Base-by-base conservation (phyloP, 2,113 vertebrate species). In the Gadus chalcogrammus region DNA sequence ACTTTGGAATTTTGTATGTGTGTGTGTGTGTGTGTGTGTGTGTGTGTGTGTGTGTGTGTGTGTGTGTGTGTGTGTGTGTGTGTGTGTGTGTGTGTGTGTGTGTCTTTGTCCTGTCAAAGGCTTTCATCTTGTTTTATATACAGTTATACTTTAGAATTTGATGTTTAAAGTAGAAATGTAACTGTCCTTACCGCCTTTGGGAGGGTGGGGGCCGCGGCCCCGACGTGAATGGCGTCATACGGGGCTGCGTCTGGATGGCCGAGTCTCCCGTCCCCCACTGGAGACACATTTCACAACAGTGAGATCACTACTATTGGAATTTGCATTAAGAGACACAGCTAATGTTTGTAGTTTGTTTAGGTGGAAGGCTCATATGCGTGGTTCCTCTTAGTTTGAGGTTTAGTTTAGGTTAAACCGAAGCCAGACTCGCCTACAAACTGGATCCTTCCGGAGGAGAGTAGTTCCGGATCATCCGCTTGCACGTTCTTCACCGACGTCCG, bases 221-320 rank as follows among this genome's bases (percentile, higher is more conserved):
- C 95, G 4, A 97, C 94, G 0, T 97, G 95, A 79, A 97, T 97
- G 20, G 94, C 95, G 15, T 97, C 95, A 2, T 94, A 97, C 0
- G 94, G 95, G 2, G 93, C 95, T 70, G 91, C 93, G 0, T 94
- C 91, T 0, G 91, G 91, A 74, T 88, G 93, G 0, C 95, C 95
- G 11, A 90, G 90, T 64, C 95, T 87, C 67, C 95, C 95, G 0
- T 97, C 95, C 17, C 94, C 94, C 73, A 92, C 95, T 97, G 15
- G 58, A 5, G 55, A 7, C 15, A 58, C n/a, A 58, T 58, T 48
- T 13, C 42, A 55, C 65, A 78, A 81, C 1, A 74, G 24, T 20
- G 18, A 18, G 60, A 8, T 27, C 15, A 17, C 15, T 15, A 17
- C 18, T 61, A 61, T 22, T 61, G 8, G n/a, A n/a, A 8, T 12